Conservation (phyloP, 2,797 vertebrate species). For the Fistularia commersonii region DNA sequence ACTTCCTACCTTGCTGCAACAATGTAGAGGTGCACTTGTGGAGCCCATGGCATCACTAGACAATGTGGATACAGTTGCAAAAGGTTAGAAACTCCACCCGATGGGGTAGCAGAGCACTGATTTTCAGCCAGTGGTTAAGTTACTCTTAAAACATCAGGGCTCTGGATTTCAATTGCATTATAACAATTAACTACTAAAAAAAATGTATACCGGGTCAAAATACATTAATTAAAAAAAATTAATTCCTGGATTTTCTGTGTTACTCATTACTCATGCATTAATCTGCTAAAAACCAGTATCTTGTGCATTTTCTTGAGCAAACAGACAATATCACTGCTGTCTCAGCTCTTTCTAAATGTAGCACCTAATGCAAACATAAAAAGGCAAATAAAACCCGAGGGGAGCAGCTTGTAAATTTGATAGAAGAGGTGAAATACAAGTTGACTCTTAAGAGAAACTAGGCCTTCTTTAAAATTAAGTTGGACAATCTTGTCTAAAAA, state of each 20-base stretch:
- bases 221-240: constrained; percentile 17
- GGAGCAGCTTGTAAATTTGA: constrained; percentile 23
- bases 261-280: constrained; percentile 17
- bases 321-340: constrained; percentile 23
- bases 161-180: constrained; percentile 57
- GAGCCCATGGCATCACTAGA: too few relatives aligned
- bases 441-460: constrained; percentile 37
- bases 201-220: constrained; percentile 62
- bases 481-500: constrained; percentile 22
- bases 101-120: constrained; percentile 1
- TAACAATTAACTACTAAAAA: constrained; percentile 46
- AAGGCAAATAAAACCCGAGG: constrained; percentile 39
- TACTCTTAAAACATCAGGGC: constrained; percentile 17
- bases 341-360: constrained; percentile 42
- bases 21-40: too few relatives aligned
- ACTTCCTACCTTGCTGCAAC: too few relatives aligned
- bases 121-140: not conserved
- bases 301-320: constrained; percentile 31
- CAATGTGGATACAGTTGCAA: too few relatives aligned
- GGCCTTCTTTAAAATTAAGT: constrained; percentile 20
- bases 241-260: too few relatives aligned
- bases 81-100: not conserved
- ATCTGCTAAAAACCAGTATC: constrained; percentile 38
- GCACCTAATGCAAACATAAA: constrained; percentile 58
- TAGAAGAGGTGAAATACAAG: constrained; percentile 32